Base-by-base conservation (phyloP, 2,888 invertebrate genomes). In the Torymus auratus region DNA sequence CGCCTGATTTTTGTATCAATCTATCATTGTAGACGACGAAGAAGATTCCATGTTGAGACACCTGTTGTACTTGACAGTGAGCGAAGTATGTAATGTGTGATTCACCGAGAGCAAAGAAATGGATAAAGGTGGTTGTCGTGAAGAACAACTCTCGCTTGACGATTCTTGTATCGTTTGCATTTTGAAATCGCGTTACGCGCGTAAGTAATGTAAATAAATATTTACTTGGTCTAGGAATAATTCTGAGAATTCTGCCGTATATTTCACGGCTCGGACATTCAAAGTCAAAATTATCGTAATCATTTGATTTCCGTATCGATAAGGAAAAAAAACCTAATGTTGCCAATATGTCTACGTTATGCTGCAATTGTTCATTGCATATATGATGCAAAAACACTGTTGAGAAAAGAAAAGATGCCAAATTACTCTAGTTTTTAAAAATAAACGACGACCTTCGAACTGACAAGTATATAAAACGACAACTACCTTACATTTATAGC, bases 1-100 rank as follows among this genome's bases (percentile, higher is more conserved):
- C 70, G 75, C 65, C 56, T 41, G 41, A 41, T 41, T 71, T 75
- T 52, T 70, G 62, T 52, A 73, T 62, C 41, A 10, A 41, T 1
- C 5, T 61, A 68, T 53, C 55, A 17, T 73, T 60, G 7, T 50
- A 17, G 67, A 14, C 56, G 20, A 70, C 41, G 41, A 41, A 7
- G 7, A 72, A 60, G 65, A 50, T 65, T 55, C 41, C 7, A 10
- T 58, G 52, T 70, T 50, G 14, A 28, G 62, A 70, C 64, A n/a
- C 12, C 17, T 41, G 41, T 14, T 17, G 52, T 53, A 17, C 17
- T 61, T 71, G n/a, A 20, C 52, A 58, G 41, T 17, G 23, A 70
- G 53, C 41, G 14, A 71, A 64, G 53, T 28, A 41, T 56, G 23
- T 20, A 41, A 41, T 41, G 41, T 41, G 41, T 7, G 41, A 41